Base-by-base conservation (phyloP, 2,113 vertebrate species). In the Thalassarche chlororhynchos region DNA sequence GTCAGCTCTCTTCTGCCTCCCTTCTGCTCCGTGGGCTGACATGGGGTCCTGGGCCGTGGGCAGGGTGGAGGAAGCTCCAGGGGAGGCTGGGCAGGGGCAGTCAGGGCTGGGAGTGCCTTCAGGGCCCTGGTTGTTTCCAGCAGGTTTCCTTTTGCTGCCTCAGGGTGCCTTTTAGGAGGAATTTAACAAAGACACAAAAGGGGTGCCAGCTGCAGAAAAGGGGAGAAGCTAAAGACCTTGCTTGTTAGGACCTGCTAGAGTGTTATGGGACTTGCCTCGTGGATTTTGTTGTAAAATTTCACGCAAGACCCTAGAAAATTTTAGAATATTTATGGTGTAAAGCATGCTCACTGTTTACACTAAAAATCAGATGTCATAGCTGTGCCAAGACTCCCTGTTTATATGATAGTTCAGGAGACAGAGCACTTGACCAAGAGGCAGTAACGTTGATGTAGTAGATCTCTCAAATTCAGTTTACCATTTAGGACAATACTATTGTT, bases 11-110 rank as follows among this genome's bases (percentile, higher is more conserved):
- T 38, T 65, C 44, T 26, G 11, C 26, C 29, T 34, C 20, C 4
- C 24, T 28, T 28, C 44, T 58, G 20, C 34, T 69, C 42, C 1
- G 3, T 15, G 34, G 32, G 13, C 34, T 86, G 71, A 14, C 17
- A 7, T 9, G 12, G 36, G 3, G 13, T 65, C 29, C 61, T 36
- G 24, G 38, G 20, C 26, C 1, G 0, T 14, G 28, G 15, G 9
- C 23, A 51, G 47, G 15, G 16, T 5, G 3, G 6, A 32, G 36
- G 28, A 13, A 64, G 3, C 8, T 24, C 9, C 3, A 12, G 6
- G 12, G 34, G 38, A 12, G 6, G 5, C n/a, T n/a, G 13, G 12
- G 4, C 8, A 26, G 17, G 40, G 36, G 2, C 10, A 12, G 6
- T 7, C 55, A 36, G 19, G 44, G 7, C 40, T 65, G 11, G 5